Conservation (phyloP, 2,888 invertebrate species). For the Priocnemis perturbator region DNA sequence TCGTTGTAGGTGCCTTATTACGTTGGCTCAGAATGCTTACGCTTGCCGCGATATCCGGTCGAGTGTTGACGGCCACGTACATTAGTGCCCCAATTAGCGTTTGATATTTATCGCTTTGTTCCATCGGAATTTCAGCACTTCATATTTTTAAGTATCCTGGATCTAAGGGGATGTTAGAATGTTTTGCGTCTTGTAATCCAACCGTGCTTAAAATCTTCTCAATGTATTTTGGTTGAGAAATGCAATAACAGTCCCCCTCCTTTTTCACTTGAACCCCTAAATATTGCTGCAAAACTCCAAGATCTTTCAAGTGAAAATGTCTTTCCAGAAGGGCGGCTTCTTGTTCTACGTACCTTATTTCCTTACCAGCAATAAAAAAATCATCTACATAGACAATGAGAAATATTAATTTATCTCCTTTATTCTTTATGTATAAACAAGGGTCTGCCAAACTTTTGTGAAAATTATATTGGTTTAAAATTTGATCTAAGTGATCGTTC, state of each 20-base stretch:
- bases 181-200: constrained; percentile 12
- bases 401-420: constrained; percentile 6
- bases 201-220: constrained; percentile 12
- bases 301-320: constrained; percentile 13
- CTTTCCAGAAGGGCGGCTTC: neutral
- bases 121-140: neutral
- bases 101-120: constrained; percentile 12
- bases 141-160: neutral
- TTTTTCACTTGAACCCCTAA: constrained; percentile 13
- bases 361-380: constrained; percentile 1
- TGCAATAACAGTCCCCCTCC: neutral
- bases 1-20: constrained; percentile 46
- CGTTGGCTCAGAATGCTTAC: constrained; percentile 54
- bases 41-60: constrained; percentile 34
- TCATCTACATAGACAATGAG: constrained; percentile 25
- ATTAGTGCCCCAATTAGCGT: constrained; percentile 21
- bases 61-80: constrained; percentile 15
- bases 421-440: constrained; percentile 10
- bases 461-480: neutral
- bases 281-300: constrained; percentile 5
- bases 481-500: neutral
- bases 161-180: constrained; percentile 10
- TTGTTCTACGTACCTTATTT: neutral
- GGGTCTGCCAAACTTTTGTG: neutral
- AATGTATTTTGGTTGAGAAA: constrained; percentile 18